These are phyloP conservation scores for Heterocephalus glaber DNA, from an alignment of 2,113 vertebrate species.

Conservation along the genomic window DNA sequence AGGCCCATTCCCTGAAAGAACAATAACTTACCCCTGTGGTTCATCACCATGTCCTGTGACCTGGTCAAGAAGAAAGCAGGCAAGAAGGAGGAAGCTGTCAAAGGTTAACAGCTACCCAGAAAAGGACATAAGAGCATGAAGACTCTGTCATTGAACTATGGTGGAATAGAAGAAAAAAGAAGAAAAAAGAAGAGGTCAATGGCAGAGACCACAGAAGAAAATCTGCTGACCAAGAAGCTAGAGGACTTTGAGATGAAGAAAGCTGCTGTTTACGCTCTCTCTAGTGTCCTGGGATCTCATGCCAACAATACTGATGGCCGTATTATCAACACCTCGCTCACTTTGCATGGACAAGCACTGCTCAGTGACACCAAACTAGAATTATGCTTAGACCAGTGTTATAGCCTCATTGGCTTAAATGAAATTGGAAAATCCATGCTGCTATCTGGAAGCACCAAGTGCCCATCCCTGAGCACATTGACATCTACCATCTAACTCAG, in stretches of 20 bases:
- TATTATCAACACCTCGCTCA: conserved; percentile 93
- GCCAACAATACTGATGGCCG: conserved; percentile 96
- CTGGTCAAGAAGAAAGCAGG: conserved; percentile 45
- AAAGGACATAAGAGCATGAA: conserved; percentile 87
- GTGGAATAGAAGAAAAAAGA: conserved; percentile 79
- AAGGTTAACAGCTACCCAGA: conserved; percentile 91
- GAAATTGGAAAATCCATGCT: conserved; percentile 98
- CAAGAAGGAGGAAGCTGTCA: conserved; percentile 97
- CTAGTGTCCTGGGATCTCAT: conserved; percentile 93
- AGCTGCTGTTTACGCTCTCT: conserved; percentile 91
- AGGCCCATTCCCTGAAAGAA: neutral
- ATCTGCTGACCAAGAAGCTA: conserved; percentile 88
- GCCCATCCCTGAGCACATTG: conserved; percentile 97
- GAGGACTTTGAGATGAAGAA: conserved; percentile 95
- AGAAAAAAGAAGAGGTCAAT: conserved; percentile 84
- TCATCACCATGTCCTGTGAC: neutral
- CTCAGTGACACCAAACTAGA: conserved; percentile 94
- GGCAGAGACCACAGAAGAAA: conserved; percentile 85
- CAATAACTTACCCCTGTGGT: neutral
- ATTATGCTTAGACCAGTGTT: conserved; percentile 95
- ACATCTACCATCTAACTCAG: conserved; percentile 96
- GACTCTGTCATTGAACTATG: conserved; percentile 72
- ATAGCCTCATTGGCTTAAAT: conserved; percentile 96
- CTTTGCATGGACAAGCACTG: conserved; percentile 94
- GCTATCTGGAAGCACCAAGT: conserved; percentile 93